phyloP scores from a whole-genome alignment of 2,797 vertebrate genomes.

The Euthynnus affinis region DNA sequence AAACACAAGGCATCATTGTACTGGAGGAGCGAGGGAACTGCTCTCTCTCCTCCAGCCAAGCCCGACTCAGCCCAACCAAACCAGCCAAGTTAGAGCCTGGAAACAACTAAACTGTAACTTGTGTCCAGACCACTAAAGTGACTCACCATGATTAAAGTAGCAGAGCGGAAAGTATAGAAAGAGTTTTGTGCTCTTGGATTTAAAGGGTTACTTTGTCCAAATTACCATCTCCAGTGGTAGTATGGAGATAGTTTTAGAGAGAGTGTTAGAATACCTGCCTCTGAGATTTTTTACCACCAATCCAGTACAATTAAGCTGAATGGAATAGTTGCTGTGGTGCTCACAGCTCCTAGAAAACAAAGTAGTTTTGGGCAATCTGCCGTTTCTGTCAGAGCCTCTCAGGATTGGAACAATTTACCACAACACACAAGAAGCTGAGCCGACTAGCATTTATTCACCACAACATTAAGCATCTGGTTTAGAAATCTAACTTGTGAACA shows the following conservation, averaged over 20 bases:
- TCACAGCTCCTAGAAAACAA: background rate
- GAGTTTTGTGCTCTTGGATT: background rate
- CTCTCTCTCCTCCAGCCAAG: constrained; percentile 41
- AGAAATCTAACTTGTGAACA: too few species aligned
- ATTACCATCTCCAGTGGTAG: background rate
- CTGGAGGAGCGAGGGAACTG: constrained; percentile 50
- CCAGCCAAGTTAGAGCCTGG: constrained; percentile 33
- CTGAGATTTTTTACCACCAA: background rate
- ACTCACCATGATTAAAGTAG: constrained; percentile 18
- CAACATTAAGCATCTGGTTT: too few species aligned
- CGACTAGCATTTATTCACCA: too few species aligned
- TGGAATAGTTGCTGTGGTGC: background rate
- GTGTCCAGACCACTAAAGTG: background rate
- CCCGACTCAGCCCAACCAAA: constrained; percentile 27
- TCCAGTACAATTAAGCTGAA: background rate
- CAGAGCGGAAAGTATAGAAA: constrained; percentile 10
- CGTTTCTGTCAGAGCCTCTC: too few species aligned
- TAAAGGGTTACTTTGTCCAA: background rate
- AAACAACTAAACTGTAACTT: constrained; percentile 52
- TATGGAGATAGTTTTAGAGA: background rate
- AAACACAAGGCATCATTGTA: constrained; percentile 80
- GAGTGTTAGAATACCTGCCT: background rate
- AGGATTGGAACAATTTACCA: too few species aligned
- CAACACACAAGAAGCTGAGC: too few species aligned
- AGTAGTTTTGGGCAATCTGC: too few species aligned